Percentiles rank a stretch among this genome's conserved stretches.
Evolutionary conservation across 2,113 vertebrate genomes (phyloP).

Genomic region (Barnardius zonarius): DNA sequence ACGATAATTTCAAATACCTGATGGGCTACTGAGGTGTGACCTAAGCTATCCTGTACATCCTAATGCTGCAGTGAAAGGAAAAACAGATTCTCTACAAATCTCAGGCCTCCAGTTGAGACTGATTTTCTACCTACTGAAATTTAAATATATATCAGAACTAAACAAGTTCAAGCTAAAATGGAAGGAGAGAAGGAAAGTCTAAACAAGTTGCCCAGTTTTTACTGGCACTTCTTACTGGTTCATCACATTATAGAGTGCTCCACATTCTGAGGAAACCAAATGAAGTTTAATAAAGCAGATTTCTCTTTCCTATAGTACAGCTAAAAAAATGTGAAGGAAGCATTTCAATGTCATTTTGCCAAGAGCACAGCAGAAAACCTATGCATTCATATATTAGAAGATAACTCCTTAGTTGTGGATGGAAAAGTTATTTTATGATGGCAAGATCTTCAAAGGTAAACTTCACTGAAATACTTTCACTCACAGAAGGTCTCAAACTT

Average conservation of each 20-base stretch:
- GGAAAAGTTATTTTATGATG: background rate
- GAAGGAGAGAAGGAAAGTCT: background rate
- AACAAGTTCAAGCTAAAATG: background rate
- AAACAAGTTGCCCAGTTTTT: background rate
- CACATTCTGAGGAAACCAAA: background rate
- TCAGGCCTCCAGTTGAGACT: background rate
- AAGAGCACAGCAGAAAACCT: background rate
- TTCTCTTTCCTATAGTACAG: background rate
- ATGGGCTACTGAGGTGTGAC: background rate
- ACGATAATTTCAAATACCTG: background rate
- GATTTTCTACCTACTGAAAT: background rate
- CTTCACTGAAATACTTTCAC: background rate
- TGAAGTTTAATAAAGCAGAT: background rate
- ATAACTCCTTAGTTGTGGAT: background rate
- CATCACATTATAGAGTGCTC: background rate
- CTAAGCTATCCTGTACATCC: background rate
- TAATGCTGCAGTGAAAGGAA: background rate
- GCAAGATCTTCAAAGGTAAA: background rate
- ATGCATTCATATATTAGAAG: background rate
- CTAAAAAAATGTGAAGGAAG: accelerated
- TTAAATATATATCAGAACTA: background rate
- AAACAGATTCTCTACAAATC: background rate
- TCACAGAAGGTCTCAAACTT: background rate
- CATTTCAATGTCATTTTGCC: background rate
- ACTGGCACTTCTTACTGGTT: background rate